Percentiles rank a stretch among this genome's conserved stretches.
Conservation (phyloP, 2,888 invertebrate genomes). For the Tachina lurida region DNA sequence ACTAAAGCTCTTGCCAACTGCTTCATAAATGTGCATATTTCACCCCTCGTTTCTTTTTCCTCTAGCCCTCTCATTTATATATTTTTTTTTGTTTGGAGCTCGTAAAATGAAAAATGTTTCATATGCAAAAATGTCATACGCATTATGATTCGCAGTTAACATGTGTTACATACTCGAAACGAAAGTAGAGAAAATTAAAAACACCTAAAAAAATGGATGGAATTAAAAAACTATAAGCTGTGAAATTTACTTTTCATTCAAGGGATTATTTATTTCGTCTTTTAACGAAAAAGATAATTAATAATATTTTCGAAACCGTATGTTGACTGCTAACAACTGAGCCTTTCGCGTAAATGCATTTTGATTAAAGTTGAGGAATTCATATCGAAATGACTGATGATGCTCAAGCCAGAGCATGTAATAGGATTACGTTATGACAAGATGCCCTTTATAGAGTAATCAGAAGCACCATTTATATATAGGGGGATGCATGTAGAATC, state of each 20-base stretch:
- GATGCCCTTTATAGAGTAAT: too few relatives aligned
- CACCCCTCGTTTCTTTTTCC: constrained; percentile 1
- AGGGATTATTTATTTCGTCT: constrained; percentile 20
- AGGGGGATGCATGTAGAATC: too few relatives aligned
- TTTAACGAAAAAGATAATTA: constrained; percentile 58
- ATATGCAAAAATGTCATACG: constrained; percentile 71
- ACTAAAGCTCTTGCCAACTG: constrained; percentile 7
- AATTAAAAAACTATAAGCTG: constrained; percentile 69
- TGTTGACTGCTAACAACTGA: constrained; percentile 31
- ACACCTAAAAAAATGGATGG: not conserved
- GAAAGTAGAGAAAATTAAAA: constrained; percentile 21
- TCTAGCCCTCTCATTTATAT: too few relatives aligned
- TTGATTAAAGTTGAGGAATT: constrained; percentile 38
- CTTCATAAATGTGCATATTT: constrained; percentile 1
- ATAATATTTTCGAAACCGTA: constrained; percentile 52
- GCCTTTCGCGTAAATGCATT: constrained; percentile 32
- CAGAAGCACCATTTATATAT: too few relatives aligned
- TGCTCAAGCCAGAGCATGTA: not conserved
- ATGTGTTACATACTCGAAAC: constrained; percentile 56
- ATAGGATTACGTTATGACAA: not conserved
- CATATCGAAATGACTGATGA: constrained; percentile 43
- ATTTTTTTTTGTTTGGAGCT: constrained; percentile 11
- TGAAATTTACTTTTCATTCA: constrained; percentile 65
- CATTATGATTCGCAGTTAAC: constrained; percentile 68
- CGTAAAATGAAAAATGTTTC: constrained; percentile 69